Base-by-base conservation (phyloP, 1,140 invertebrate species). In the Penaeus chinensis region DNA sequence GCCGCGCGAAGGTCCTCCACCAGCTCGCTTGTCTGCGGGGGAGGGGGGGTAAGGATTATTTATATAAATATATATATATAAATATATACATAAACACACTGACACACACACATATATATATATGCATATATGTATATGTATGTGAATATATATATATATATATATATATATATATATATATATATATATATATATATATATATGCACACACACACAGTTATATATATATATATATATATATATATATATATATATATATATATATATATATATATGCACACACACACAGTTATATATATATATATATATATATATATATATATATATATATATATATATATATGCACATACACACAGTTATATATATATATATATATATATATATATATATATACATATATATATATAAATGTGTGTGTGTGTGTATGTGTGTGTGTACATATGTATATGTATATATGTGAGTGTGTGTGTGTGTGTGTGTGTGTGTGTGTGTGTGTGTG, bases 1-100 rank as follows among this genome's bases (percentile, higher is more conserved):
- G 90, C 89, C 24, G 62, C 24, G 22, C 89, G 77, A 27, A 91
- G 80, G 83, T 91, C 84, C 27, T 89, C 83, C 19, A 91, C 90
- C 76, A 91, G 97, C 20, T 94, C 93, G 84, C 97, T 92, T 2
- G 96, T 97, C 94, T 98, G 87, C 42, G 91, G 90, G 90, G 71
- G 81, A 90, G 82, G 82, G 80, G 13, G 47, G 13, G n/a, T 24
- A 18, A 8, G 32, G 13, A 71, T 66, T n/a, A 42, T 42, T 0
- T 42, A 24, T 78, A 24, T 78, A 1, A 0, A 42, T 42, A 37
- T 37, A 37, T 37, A 37, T 37, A 37, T 37, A 5, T 37, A 54
- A 5, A 13, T 54, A 13, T 79, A 13, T 79, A 22, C n/a, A 32
- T 32, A 32, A 32, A 32, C 32, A 1, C 32, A 32, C 32, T 1